phyloP scores from a whole-genome alignment of 2,888 invertebrate species.

The Beris chalybata region DNA sequence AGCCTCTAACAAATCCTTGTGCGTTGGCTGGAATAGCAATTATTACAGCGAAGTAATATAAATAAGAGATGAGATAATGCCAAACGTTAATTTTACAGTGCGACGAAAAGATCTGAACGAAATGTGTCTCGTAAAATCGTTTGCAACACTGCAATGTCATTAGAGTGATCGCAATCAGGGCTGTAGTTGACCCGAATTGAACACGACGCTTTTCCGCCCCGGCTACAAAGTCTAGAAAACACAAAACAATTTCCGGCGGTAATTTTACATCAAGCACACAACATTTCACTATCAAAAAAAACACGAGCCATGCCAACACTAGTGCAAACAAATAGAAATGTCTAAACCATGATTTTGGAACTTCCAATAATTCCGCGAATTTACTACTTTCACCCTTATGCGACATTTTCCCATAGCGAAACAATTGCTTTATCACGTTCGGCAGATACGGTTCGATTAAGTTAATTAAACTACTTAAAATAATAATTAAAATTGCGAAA shows the following conservation, averaged over 20 bases:
- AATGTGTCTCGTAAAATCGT: constrained; percentile 80
- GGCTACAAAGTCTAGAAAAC: constrained; percentile 51
- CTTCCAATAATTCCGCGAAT: constrained; percentile 59
- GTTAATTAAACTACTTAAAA: constrained; percentile 66
- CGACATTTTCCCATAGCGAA: constrained; percentile 74
- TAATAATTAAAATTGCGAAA: constrained; percentile 53
- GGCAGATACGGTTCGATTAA: constrained; percentile 69
- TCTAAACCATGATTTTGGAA: constrained; percentile 78
- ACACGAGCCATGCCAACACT: constrained; percentile 59
- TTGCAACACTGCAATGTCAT: constrained; percentile 71
- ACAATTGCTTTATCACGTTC: constrained; percentile 64
- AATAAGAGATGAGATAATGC: constrained; percentile 75
- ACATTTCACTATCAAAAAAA: constrained; percentile 58
- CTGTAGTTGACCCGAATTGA: constrained; percentile 52
- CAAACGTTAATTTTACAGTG: constrained; percentile 75
- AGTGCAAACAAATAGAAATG: constrained; percentile 79
- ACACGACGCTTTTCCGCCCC: constrained; percentile 56
- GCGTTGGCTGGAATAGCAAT: constrained; percentile 70
- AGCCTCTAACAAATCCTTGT: constrained; percentile 63
- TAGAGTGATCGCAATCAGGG: constrained; percentile 64
- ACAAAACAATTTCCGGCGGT: constrained; percentile 54
- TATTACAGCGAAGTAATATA: constrained; percentile 75
- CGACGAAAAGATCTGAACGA: constrained; percentile 76
- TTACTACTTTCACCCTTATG: constrained; percentile 57
- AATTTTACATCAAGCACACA: constrained; percentile 54